These are phyloP conservation scores for Peromyscus maniculatus DNA, from an alignment of 2,113 vertebrate species.

Conservation along the genomic window DNA sequence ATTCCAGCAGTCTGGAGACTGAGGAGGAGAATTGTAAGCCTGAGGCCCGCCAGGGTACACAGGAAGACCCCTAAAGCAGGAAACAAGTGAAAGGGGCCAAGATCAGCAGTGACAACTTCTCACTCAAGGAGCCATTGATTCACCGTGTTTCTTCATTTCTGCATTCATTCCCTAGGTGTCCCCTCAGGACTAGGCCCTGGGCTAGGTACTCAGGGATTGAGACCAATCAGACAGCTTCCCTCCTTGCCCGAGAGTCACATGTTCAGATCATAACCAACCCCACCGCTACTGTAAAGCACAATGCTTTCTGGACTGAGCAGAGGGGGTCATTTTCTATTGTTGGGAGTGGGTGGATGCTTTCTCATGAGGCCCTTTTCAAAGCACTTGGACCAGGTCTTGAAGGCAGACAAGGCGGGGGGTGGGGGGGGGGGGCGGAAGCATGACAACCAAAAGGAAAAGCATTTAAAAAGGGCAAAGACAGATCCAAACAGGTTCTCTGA, in stretches of 20 bases:
- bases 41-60: background rate
- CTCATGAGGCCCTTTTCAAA: background rate
- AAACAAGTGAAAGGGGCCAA: background rate
- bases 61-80: background rate
- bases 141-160: background rate
- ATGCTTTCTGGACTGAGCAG: background rate
- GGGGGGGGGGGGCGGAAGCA: background rate
- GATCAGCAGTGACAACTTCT: background rate
- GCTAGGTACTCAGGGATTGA: background rate
- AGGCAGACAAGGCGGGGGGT: background rate
- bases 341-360: background rate
- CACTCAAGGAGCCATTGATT: background rate
- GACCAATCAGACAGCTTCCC: background rate
- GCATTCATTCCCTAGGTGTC: background rate
- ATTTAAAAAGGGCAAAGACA: background rate
- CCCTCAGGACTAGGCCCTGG: background rate
- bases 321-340: background rate
- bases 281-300: background rate
- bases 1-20: background rate
- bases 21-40: background rate
- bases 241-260: background rate
- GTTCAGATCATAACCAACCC: background rate
- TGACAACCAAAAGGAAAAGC: background rate
- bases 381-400: background rate
- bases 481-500: background rate